Percentiles rank a stretch among this genome's conserved stretches.
Evolutionary conservation across 2,113 vertebrate species (phyloP).

Genomic region (Solenodon paradoxus): DNA sequence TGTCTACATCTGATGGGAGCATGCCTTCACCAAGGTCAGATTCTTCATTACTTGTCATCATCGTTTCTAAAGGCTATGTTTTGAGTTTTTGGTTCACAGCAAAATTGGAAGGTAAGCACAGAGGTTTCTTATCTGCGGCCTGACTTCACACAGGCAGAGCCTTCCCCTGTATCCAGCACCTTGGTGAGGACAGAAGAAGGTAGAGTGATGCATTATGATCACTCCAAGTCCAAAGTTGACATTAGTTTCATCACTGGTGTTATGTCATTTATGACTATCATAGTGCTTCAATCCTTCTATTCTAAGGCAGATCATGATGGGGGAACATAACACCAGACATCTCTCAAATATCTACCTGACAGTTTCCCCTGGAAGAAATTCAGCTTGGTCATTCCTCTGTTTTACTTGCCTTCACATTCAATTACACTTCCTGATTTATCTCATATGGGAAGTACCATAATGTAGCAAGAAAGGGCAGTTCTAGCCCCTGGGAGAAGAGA

Average conservation of each 20-base stretch:
- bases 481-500: background rate
- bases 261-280: background rate
- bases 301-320: background rate
- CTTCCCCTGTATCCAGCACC: background rate
- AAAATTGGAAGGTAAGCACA: background rate
- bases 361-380: background rate
- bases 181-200: background rate
- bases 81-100: background rate
- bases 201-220: background rate
- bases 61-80: background rate
- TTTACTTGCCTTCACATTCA: background rate
- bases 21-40: background rate
- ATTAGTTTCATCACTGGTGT: background rate
- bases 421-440: background rate
- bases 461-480: constrained; percentile 10
- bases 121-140: rapidly evolving
- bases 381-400: background rate
- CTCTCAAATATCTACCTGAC: background rate
- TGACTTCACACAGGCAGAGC: background rate
- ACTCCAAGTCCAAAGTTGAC: too few relatives aligned
- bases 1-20: background rate
- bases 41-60: background rate
- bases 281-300: background rate
- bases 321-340: background rate
- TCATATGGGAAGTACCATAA: background rate